These are phyloP conservation scores for Eupleurogrammus muticus DNA, from an alignment of 2,797 vertebrate species.

Conservation along the genomic window DNA sequence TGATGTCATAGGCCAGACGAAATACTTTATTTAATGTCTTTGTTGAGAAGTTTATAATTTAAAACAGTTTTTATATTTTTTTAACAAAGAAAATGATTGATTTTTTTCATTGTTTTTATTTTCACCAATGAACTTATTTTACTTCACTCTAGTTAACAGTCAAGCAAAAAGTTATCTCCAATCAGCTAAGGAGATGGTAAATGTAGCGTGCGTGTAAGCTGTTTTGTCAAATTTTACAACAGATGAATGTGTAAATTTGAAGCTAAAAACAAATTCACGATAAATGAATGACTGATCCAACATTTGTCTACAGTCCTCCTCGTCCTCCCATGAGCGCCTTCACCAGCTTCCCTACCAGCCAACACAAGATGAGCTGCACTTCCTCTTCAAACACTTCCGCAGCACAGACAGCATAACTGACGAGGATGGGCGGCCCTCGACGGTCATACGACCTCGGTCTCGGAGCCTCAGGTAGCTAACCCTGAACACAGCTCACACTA, in stretches of 20 bases:
- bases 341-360: constrained; percentile 99
- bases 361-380: constrained; percentile 95
- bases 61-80: too few relatives aligned
- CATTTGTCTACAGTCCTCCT: constrained; percentile 87
- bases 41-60: too few relatives aligned
- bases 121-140: too few relatives aligned
- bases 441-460: constrained; percentile 91
- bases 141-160: too few relatives aligned
- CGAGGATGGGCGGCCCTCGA: constrained; percentile 89
- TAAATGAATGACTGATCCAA: background rate
- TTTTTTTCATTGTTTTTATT: background rate
- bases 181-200: background rate
- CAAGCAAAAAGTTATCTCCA: background rate
- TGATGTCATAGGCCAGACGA: background rate
- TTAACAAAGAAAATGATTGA: too few relatives aligned
- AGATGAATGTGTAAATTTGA: background rate
- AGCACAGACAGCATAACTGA: constrained; percentile 95
- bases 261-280: background rate
- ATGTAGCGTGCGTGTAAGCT: background rate
- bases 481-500: background rate
- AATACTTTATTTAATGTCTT: background rate
- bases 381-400: constrained; percentile 98
- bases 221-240: background rate
- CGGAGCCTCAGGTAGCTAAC: constrained; percentile 92
- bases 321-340: constrained; percentile 96